A percentile compares a stretch with the other conserved stretches of the same genome.
Evolutionary conservation across 92 coral and sea anemone genomes (phyloP).

Genomic region (Zoanthus solanderi): DNA sequence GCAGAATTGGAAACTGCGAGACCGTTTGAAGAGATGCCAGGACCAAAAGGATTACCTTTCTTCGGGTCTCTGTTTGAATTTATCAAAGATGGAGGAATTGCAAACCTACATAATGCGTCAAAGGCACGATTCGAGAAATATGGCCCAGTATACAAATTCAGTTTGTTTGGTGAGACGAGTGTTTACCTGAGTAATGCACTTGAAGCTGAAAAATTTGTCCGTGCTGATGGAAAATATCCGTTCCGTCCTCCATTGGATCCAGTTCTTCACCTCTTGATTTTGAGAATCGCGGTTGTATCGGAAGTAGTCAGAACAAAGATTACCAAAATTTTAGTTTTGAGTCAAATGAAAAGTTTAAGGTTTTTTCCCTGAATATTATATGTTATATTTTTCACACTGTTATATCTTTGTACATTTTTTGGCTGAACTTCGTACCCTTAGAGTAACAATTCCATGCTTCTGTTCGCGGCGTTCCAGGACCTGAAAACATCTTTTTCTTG

Average conservation of each 20-base stretch:
- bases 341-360: too few species aligned
- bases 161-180: conserved; percentile 7
- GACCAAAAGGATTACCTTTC: conserved; percentile 18
- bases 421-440: too few species aligned
- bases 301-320: too few species aligned
- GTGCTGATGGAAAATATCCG: conserved; percentile 30
- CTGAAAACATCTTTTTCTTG: too few species aligned
- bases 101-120: not conserved
- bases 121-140: conserved; percentile 28
- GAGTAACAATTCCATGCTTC: too few species aligned
- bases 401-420: too few species aligned
- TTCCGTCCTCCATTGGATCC: conserved; percentile 18
- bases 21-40: conserved; percentile 34
- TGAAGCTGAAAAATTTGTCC: conserved; percentile 20
- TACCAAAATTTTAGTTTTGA: too few species aligned
- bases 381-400: too few species aligned
- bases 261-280: not conserved
- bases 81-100: conserved; percentile 35
- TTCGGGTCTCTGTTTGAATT: conserved; percentile 29
- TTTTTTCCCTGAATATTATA: too few species aligned
- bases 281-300: too few species aligned
- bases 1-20: not conserved
- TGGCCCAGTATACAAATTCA: conserved; percentile 37
- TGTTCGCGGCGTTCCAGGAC: too few species aligned
- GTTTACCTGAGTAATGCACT: conserved; percentile 12